Conservation (phyloP, 2,888 invertebrate species). For the Drosophila peninsularis region DNA sequence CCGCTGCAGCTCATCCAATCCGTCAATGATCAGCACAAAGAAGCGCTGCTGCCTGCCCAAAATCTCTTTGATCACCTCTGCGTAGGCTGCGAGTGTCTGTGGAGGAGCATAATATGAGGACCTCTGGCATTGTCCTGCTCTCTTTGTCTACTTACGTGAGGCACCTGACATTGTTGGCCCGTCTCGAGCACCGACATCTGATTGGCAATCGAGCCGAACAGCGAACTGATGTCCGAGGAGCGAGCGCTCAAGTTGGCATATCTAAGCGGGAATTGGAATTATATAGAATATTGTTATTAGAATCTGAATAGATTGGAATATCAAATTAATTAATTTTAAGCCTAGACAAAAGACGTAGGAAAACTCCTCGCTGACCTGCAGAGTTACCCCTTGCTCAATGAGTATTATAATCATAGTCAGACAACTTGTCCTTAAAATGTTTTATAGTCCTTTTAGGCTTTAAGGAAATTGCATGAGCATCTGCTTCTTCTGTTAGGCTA, state of each 20-base stretch:
- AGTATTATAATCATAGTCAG: too few species aligned
- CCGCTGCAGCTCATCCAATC: slow-evolving; percentile 87
- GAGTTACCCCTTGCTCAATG: too few species aligned
- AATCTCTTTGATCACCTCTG: slow-evolving; percentile 85
- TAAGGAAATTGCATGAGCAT: too few species aligned
- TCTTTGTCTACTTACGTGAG: slow-evolving; percentile 85
- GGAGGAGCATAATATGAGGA: neutral
- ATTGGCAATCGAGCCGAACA: slow-evolving; percentile 91
- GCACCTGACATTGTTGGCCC: slow-evolving; percentile 88
- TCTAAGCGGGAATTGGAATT: slow-evolving; percentile 54
- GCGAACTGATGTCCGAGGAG: slow-evolving; percentile 82
- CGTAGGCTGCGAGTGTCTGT: slow-evolving; percentile 90
- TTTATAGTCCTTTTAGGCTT: too few species aligned
- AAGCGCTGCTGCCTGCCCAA: slow-evolving; percentile 85
- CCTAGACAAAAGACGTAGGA: too few species aligned
- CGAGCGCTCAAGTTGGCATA: slow-evolving; percentile 81
- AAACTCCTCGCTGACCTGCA: too few species aligned
- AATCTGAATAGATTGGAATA: neutral
- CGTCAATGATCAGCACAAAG: slow-evolving; percentile 91
- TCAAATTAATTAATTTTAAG: too few species aligned
- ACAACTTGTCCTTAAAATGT: too few species aligned
- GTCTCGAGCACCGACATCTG: slow-evolving; percentile 90
- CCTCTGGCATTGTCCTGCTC: neutral
- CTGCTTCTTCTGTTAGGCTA: too few species aligned
- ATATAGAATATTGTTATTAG: neutral